phyloP scores from a whole-genome alignment of 2,888 invertebrate species.

The Zelleria hepariella region DNA sequence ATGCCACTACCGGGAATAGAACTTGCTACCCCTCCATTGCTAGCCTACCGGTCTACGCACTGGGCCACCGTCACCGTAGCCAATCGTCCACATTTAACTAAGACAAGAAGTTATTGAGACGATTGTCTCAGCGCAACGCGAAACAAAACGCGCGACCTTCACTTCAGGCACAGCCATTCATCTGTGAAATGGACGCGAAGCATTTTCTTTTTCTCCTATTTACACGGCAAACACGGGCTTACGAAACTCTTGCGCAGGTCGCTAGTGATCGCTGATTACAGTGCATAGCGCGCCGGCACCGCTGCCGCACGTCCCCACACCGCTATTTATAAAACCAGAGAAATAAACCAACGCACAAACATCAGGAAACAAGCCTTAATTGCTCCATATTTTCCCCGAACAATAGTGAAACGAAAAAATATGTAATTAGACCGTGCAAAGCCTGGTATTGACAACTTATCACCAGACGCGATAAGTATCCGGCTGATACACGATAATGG shows the following conservation, averaged over 20 bases:
- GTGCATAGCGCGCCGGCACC: conserved; percentile 40
- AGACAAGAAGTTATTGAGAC: background rate
- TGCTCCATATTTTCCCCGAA: background rate
- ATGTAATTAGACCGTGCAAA: background rate
- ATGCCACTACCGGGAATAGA: no score
- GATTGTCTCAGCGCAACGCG: conserved; percentile 17
- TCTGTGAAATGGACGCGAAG: conserved; percentile 56
- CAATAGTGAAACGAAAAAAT: background rate
- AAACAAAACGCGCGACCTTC: conserved; percentile 57
- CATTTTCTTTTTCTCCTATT: conserved; percentile 44
- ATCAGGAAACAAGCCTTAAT: background rate
- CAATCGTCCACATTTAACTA: background rate
- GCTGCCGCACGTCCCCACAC: conserved; percentile 24
- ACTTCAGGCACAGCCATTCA: conserved; percentile 54
- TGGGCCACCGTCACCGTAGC: background rate
- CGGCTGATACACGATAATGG: conserved; percentile 37
- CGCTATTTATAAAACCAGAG: background rate
- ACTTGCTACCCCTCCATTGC: no score
- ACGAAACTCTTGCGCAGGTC: conserved; percentile 24
- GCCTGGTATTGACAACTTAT: background rate
- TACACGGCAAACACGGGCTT: conserved; percentile 39
- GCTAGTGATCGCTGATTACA: conserved; percentile 29
- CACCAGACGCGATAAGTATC: conserved; percentile 45
- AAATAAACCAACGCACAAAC: background rate
- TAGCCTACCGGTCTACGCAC: no score